These are phyloP conservation scores for Cyclargus thomasi DNA, from an alignment of 1,140 invertebrate genomes.

Conservation along the genomic window DNA sequence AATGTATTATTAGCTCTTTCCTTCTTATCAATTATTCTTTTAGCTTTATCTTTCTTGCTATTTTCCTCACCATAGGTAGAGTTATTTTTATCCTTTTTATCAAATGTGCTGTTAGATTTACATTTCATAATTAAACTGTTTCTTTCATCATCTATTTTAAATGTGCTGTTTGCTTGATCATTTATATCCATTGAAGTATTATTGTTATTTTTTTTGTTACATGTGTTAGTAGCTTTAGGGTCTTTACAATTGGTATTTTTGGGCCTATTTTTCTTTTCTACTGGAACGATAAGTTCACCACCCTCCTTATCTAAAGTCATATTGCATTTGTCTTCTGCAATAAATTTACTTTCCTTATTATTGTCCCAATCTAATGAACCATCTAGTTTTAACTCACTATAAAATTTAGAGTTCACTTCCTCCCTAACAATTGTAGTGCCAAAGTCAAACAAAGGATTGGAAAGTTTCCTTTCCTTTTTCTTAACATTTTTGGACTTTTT, in stretches of 20 bases:
- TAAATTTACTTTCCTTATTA: not conserved
- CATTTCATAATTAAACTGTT: too few relatives aligned
- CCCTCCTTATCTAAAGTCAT: not conserved
- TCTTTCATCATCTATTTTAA: slow-evolving; percentile 17
- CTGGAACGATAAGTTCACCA: too few relatives aligned
- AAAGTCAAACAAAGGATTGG: not conserved
- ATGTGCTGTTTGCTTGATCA: too few relatives aligned
- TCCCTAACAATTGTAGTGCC: not conserved
- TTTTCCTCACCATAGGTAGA: slow-evolving; percentile 10
- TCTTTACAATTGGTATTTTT: too few relatives aligned
- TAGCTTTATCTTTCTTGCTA: slow-evolving; percentile 9
- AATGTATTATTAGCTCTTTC: slow-evolving; percentile 17
- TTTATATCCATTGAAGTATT: too few relatives aligned
- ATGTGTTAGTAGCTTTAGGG: too few relatives aligned
- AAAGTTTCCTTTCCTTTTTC: not conserved
- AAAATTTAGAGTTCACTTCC: not conserved
- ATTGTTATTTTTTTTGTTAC: too few relatives aligned
- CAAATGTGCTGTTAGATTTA: not conserved
- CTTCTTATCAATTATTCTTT: slow-evolving; percentile 9
- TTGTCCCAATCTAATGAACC: not conserved
- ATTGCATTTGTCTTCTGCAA: not conserved
- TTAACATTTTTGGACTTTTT: not conserved
- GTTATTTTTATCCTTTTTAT: slow-evolving; percentile 19
- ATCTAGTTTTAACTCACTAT: not conserved
- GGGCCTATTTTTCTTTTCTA: too few relatives aligned